A percentile compares a stretch with the other conserved stretches of the same genome.
These are phyloP conservation scores for Garra rufa DNA, from an alignment of 2,113 vertebrate genomes.

Conservation along the genomic window DNA sequence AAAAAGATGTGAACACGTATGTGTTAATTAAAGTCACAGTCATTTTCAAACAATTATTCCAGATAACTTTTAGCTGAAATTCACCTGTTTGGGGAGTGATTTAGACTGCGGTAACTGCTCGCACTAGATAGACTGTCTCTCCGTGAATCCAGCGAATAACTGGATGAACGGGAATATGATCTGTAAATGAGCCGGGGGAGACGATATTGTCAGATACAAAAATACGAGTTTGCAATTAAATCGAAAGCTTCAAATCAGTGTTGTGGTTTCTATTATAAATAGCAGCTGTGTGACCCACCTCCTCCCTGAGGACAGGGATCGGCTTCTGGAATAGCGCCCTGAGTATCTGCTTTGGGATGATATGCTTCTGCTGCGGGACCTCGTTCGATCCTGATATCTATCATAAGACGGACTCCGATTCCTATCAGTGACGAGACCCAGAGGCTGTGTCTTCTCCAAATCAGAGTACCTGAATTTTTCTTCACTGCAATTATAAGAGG, in stretches of 20 bases:
- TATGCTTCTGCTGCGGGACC: constrained; percentile 73
- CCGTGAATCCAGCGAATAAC: constrained; percentile 82
- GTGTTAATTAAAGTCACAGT: neutral
- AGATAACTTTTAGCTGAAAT: constrained; percentile 73
- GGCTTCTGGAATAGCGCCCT: constrained; percentile 81
- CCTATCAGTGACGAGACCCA: neutral
- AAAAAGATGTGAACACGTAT: neutral
- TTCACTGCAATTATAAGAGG: constrained; percentile 45
- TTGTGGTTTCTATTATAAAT: constrained; percentile 1
- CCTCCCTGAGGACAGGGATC: constrained; percentile 83
- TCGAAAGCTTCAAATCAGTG: neutral
- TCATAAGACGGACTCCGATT: neutral
- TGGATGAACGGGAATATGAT: constrained; percentile 87
- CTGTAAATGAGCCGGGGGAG: constrained; percentile 66
- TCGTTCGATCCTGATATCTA: constrained; percentile 59
- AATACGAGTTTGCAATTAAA: neutral
- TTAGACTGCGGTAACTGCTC: constrained; percentile 81
- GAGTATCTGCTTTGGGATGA: constrained; percentile 78
- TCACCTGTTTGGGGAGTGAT: constrained; percentile 87
- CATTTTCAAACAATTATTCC: neutral
- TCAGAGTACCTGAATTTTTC: constrained; percentile 5
- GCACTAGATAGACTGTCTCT: constrained; percentile 81
- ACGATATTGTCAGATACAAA: constrained; percentile 11
- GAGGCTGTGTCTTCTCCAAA: constrained; percentile 8
- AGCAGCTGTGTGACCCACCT: constrained; percentile 62